Base-by-base conservation (phyloP, 30 jellyfish, hydroid and myxozoan species). In the Rhopilema esculentum region DNA sequence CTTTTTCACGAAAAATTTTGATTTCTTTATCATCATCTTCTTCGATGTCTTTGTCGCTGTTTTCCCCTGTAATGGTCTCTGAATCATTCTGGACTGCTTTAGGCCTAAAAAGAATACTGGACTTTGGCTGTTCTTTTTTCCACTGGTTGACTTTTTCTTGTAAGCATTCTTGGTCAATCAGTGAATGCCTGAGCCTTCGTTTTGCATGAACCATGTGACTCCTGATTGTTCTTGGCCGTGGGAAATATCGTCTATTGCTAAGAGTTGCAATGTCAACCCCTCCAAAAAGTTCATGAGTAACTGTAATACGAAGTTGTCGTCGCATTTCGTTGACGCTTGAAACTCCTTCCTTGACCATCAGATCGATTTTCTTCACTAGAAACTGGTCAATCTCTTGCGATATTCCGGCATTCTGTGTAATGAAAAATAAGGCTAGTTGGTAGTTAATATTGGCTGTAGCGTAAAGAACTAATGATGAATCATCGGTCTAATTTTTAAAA, bases 371-470 rank as follows among this genome's bases (percentile, higher is more conserved):
- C 7, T 66, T 69, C 51, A 27, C 72, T 50, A 81, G 53, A 1
- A 32, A 7, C 1, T 85, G 72, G 26, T 81, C 91, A 2, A 81
- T 81, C 25, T 64, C 91, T 51, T 81, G 91, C 16, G 91, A 81
- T 20, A 81, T 64, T 4, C 91, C 91, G 1, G 91, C 91, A 1
- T 8, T 21, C 91, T 81, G 91, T n/a, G n/a, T n/a, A n/a, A n/a
- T n/a, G n/a, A n/a, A n/a, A n/a, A n/a, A n/a, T n/a, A 4, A 9
- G 6, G 49, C 48, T 8, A 75, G 49, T 16, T 6, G 66, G 48
- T 33, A 28, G 7, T 33, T 29, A 7, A 29, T 27, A 70, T 12
- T 22, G 23, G 67, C 18, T 51, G 67, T 9, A 20, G 15, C 67
- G 18, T 15, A 51, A 51, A 51, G 20, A 51, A 15, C 18, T 51